Evolutionary conservation across 2,888 invertebrate species (phyloP).

Genomic region (Nineta flava): DNA sequence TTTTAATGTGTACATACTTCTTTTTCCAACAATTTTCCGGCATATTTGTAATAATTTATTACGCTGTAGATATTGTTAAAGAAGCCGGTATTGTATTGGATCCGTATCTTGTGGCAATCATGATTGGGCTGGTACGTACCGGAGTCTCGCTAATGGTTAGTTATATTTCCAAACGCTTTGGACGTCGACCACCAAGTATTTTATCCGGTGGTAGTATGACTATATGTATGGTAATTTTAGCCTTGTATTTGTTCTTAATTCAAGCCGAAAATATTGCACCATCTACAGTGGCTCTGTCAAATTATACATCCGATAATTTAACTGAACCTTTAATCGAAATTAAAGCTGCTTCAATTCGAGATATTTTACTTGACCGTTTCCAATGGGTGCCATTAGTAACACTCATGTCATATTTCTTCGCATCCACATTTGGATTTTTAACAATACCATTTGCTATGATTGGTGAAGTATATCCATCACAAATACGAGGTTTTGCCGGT

Average conservation of each 20-base stretch:
- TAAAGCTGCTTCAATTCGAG: neutral
- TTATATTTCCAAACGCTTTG: constrained; percentile 33
- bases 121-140: constrained; percentile 33
- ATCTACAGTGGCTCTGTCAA: neutral
- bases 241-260: constrained; percentile 25
- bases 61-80: constrained; percentile 33
- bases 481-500: constrained; percentile 33
- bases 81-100: constrained; percentile 31
- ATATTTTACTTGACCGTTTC: constrained; percentile 10
- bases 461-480: constrained; percentile 36
- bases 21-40: constrained; percentile 43
- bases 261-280: constrained; percentile 8
- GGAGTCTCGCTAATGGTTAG: constrained; percentile 28
- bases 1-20: constrained; percentile 31
- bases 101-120: constrained; percentile 31
- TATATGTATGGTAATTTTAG: constrained; percentile 32
- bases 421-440: constrained; percentile 35
- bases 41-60: constrained; percentile 36
- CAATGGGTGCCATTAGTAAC: constrained; percentile 28
- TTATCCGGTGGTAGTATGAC: constrained; percentile 39
- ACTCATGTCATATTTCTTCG: constrained; percentile 32
- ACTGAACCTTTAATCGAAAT: neutral
- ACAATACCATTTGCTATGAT: constrained; percentile 39
- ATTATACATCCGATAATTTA: neutral
- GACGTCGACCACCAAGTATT: constrained; percentile 38